Percentiles rank a stretch among this genome's conserved stretches.
phyloP scores from a whole-genome alignment of 1,140 invertebrate genomes.

The Drosophila obscura region DNA sequence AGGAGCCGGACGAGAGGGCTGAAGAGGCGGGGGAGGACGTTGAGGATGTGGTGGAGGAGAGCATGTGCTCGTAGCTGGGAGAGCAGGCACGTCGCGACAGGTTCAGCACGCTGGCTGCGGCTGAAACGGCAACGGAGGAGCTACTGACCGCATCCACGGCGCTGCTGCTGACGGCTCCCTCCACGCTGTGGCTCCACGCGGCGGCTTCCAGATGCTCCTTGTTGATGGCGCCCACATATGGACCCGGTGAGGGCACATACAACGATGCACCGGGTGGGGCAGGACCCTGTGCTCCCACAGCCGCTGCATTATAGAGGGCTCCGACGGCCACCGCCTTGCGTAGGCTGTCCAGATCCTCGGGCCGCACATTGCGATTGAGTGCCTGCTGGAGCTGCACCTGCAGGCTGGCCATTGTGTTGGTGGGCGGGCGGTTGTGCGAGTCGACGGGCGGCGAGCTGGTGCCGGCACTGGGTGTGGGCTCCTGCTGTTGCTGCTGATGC shows the following conservation, averaged over 20 bases:
- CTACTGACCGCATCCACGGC: constrained; percentile 69
- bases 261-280: constrained; percentile 12
- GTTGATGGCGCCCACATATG: constrained; percentile 28
- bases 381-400: constrained; percentile 74
- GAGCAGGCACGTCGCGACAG: constrained; percentile 85
- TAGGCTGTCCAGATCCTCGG: constrained; percentile 75
- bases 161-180: constrained; percentile 66
- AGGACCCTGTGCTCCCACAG: constrained; percentile 40
- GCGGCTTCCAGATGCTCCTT: constrained; percentile 65
- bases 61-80: constrained; percentile 74
- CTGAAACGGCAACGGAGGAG: constrained; percentile 46
- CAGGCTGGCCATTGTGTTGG: constrained; percentile 66
- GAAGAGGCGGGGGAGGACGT: constrained; percentile 43
- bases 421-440: constrained; percentile 78
- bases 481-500: constrained; percentile 36
- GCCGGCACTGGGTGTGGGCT: constrained; percentile 53
- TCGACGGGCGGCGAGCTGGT: constrained; percentile 38
- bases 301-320: constrained; percentile 58
- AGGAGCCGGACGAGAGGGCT: constrained; percentile 83
- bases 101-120: constrained; percentile 87
- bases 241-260: constrained; percentile 23
- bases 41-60: constrained; percentile 70
- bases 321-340: constrained; percentile 75
- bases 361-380: constrained; percentile 67
- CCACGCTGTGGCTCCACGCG: constrained; percentile 53